Conservation (phyloP, 2,888 invertebrate species). For the Polyploca ridens region DNA sequence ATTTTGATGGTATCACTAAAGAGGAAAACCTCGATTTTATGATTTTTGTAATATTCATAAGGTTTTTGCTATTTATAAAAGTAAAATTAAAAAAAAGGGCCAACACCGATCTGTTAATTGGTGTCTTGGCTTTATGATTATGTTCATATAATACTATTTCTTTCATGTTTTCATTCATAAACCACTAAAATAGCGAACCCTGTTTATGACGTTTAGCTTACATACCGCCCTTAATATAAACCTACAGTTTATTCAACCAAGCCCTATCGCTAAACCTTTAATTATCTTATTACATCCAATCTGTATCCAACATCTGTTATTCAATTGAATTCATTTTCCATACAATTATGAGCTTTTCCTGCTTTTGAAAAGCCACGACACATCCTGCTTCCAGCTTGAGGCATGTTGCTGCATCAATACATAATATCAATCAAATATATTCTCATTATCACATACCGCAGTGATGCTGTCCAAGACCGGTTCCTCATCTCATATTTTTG, state of each 20-base stretch:
- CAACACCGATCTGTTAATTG: too few species aligned
- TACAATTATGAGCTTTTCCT: background rate
- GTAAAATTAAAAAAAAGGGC: too few species aligned
- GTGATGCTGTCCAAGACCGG: constrained; percentile 26
- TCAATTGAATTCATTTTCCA: constrained; percentile 3
- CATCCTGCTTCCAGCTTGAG: background rate
- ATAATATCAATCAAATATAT: constrained; percentile 40
- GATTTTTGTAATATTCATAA: too few species aligned
- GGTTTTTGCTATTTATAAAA: too few species aligned
- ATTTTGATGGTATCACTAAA: too few species aligned
- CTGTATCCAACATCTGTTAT: background rate
- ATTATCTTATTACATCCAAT: background rate
- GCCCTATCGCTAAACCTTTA: background rate
- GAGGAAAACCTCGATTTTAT: too few species aligned
- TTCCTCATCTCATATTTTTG: constrained; percentile 40
- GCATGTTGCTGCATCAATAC: constrained; percentile 17
- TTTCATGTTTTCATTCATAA: too few species aligned
- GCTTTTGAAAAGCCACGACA: background rate
- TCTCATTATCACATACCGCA: constrained; percentile 34
- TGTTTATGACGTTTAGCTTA: too few species aligned
- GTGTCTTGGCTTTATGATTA: too few species aligned
- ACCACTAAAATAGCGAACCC: too few species aligned
- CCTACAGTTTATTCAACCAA: constrained; percentile 3
- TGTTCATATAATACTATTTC: too few species aligned
- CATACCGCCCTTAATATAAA: too few species aligned